phyloP scores from a whole-genome alignment of 2,888 invertebrate species.

The Limenitis camilla region DNA sequence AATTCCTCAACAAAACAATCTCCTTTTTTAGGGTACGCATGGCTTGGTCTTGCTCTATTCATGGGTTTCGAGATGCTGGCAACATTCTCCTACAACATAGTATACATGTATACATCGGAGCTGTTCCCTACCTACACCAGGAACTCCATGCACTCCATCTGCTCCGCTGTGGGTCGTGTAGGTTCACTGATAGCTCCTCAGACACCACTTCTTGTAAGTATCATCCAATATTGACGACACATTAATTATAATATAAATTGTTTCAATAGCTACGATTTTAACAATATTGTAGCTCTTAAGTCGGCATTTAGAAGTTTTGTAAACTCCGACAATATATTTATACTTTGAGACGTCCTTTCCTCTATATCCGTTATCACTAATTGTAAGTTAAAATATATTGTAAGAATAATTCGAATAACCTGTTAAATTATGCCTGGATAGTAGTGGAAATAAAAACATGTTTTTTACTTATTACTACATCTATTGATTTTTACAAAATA shows the following conservation, averaged over 20 bases:
- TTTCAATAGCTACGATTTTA: no score
- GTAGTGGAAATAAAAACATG: no score
- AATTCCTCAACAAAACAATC: background rate
- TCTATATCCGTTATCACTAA: no score
- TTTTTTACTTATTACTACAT: no score
- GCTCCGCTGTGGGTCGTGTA: conserved; percentile 81
- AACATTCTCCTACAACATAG: conserved; percentile 79
- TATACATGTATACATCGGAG: conserved; percentile 82
- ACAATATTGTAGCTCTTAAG: no score
- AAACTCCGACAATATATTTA: no score
- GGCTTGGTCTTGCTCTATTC: conserved; percentile 61
- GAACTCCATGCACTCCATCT: conserved; percentile 79
- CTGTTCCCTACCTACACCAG: conserved; percentile 83
- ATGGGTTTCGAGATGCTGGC: conserved; percentile 79
- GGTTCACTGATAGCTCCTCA: conserved; percentile 83
- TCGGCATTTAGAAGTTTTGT: no score
- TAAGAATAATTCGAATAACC: no score
- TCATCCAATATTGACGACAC: background rate
- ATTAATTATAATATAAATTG: background rate
- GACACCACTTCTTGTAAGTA: conserved; percentile 77
- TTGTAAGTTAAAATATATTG: no score
- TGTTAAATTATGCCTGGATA: no score
- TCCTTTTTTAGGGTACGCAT: conserved; percentile 47
- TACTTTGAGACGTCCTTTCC: no score
- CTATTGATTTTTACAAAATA: no score